Conservation (phyloP, 2,797 vertebrate species). For the Eurystomus glaucurus region DNA sequence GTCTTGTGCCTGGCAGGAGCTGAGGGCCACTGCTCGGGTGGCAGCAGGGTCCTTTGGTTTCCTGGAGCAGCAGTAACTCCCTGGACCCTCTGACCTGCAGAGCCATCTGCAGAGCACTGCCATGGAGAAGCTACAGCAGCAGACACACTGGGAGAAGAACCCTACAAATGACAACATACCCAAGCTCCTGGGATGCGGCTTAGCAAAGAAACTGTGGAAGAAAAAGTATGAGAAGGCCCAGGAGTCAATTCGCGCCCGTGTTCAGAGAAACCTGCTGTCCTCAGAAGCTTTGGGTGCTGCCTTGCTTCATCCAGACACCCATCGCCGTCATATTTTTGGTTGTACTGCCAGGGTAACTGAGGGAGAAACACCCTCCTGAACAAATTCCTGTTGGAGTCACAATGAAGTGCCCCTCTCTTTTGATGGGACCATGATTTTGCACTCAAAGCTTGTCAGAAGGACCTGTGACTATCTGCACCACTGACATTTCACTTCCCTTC, state of each 20-base stretch:
- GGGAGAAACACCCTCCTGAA: background rate
- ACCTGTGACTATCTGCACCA: fast-evolving
- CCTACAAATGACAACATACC: background rate
- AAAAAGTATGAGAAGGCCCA: background rate
- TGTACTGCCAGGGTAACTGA: fast-evolving
- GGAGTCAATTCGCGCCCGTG: fast-evolving
- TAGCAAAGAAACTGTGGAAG: background rate
- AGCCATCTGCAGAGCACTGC: background rate
- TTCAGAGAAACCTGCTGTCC: background rate
- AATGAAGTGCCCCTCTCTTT: fast-evolving
- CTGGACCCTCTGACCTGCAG: background rate
- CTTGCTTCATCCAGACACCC: background rate
- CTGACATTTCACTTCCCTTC: background rate
- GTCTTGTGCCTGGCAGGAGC: background rate
- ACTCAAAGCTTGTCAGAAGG: background rate
- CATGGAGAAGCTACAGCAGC: background rate
- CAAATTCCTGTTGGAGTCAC: background rate
- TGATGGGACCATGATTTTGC: background rate
- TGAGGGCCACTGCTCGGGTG: fast-evolving
- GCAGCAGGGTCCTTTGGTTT: fast-evolving
- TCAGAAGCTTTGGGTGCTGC: background rate
- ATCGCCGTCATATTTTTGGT: background rate
- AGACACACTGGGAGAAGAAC: background rate
- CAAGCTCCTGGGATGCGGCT: fast-evolving
- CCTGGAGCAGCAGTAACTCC: fast-evolving